Conservation (phyloP, 2,113 vertebrate genomes). For the Artemisiospiza belli region DNA sequence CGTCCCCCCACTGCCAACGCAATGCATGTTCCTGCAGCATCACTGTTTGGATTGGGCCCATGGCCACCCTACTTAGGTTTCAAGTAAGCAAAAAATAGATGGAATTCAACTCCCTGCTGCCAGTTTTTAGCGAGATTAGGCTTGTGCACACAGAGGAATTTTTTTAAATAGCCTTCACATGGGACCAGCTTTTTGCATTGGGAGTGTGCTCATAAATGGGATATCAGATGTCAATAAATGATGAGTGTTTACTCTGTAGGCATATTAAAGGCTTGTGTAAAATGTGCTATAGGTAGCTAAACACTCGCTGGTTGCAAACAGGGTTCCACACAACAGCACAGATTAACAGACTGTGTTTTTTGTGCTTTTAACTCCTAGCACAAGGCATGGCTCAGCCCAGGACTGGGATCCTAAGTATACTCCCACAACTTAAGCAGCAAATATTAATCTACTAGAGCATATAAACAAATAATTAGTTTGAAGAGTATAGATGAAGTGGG, state of each 20-base stretch:
- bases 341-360: neutral
- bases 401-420: neutral
- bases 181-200: neutral
- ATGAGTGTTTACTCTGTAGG: neutral
- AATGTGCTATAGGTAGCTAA: neutral
- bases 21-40: conserved; percentile 39
- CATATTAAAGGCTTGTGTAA: neutral
- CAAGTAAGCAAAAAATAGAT: conserved; percentile 8
- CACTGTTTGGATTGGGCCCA: conserved; percentile 21
- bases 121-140: neutral
- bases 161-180: neutral
- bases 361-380: neutral
- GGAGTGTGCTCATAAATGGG: neutral
- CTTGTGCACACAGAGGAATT: neutral
- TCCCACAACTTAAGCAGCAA: neutral
- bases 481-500: neutral
- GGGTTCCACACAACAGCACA: neutral
- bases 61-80: conserved; percentile 16
- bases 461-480: neutral
- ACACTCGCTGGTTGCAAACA: neutral
- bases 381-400: neutral
- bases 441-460: neutral
- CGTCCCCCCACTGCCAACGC: conserved; percentile 40
- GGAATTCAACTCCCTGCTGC: neutral
- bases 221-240: conserved; percentile 7